Evolutionary conservation across 2,797 vertebrate genomes (phyloP).

Genomic region (Rhinophrynus dorsalis): DNA sequence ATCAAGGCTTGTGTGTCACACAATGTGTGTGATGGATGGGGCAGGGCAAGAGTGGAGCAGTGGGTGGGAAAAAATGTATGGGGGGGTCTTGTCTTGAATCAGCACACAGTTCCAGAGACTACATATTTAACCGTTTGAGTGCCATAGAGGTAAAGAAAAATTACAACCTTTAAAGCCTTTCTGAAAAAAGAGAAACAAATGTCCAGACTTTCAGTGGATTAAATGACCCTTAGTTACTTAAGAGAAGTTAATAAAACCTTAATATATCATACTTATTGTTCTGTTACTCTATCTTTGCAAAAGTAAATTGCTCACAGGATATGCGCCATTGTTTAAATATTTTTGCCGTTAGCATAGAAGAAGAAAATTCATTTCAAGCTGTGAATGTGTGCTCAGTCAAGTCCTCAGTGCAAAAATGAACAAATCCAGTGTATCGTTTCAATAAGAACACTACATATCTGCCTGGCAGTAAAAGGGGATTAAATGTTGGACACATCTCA

Average conservation of each 20-base stretch:
- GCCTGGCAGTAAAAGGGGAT: neutral
- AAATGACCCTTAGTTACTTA: neutral
- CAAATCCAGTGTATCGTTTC: conserved; percentile 31
- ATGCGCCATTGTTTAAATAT: conserved; percentile 30
- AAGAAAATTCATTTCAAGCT: conserved; percentile 36
- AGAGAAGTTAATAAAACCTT: conserved; percentile 9
- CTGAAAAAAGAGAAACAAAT: too few relatives aligned
- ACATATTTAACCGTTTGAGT: too few relatives aligned
- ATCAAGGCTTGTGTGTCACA: too few relatives aligned
- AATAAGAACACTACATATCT: conserved; percentile 14
- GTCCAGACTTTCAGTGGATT: too few relatives aligned
- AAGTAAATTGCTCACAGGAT: neutral
- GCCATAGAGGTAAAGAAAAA: too few relatives aligned
- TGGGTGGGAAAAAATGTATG: too few relatives aligned
- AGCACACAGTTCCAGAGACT: too few relatives aligned
- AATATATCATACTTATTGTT: neutral
- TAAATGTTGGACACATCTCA: conserved; percentile 15
- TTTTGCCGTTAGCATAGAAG: conserved; percentile 26
- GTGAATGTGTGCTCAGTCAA: conserved; percentile 27
- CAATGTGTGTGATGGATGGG: too few relatives aligned
- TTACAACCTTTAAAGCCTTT: too few relatives aligned
- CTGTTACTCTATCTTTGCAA: neutral
- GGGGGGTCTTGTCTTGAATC: too few relatives aligned
- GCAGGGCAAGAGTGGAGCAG: too few relatives aligned
- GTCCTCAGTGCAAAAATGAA: conserved; percentile 32